These are phyloP conservation scores for Calliphora vicina DNA, from an alignment of 1,140 invertebrate genomes.

Conservation along the genomic window DNA sequence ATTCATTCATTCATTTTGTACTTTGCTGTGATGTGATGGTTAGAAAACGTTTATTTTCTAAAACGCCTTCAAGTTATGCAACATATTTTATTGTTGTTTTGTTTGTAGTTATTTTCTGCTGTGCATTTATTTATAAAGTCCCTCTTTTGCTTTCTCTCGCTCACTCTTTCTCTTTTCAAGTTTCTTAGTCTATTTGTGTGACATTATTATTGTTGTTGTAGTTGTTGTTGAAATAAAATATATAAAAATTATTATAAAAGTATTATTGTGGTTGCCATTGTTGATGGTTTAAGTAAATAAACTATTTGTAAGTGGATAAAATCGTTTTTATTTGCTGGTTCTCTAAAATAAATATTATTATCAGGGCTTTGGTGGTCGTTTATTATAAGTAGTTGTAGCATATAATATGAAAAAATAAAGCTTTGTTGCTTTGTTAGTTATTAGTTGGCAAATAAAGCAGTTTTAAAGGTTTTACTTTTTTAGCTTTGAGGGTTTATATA, in stretches of 20 bases:
- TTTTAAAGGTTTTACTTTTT: too few species aligned
- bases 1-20: too few species aligned
- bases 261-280: background rate
- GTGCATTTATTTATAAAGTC: background rate
- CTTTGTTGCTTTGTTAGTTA: too few species aligned
- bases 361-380: background rate
- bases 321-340: background rate
- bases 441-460: too few species aligned
- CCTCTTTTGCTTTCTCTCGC: background rate
- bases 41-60: background rate
- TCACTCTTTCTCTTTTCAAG: background rate
- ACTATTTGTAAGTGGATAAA: slow-evolving; percentile 3
- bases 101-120: too few species aligned
- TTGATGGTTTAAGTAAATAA: slow-evolving; percentile 8
- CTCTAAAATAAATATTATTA: background rate
- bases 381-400: background rate
- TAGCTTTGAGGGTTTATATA: too few species aligned
- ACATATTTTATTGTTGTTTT: background rate
- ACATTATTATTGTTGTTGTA: background rate
- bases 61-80: slow-evolving; percentile 21
- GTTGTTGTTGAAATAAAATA: background rate
- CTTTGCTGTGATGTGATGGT: too few species aligned
- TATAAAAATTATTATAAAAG: background rate
- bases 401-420: background rate
- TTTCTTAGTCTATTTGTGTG: background rate